Evolutionary conservation across 2,888 invertebrate genomes (phyloP), one percentile per base, ranked within the genome.

Genomic region (Tetragonisca angustula): DNA sequence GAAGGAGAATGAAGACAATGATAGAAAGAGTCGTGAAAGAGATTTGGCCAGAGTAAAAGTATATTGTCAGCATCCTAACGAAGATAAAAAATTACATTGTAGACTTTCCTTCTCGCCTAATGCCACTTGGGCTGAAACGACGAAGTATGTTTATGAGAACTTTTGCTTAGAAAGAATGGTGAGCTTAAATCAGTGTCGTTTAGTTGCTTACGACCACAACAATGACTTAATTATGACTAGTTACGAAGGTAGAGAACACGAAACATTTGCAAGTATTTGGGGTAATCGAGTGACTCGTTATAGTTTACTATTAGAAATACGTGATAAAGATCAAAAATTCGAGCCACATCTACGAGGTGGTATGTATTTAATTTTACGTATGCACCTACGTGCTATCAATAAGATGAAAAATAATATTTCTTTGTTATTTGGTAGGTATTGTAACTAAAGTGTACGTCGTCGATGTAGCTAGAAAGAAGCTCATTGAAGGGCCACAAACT

Each of bases 241-340:
- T 79, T 97, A 96, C 90, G 97, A 97, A 84, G 95, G 95, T 1
- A 94, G 94, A 70, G 96, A 96, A 64, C 94, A 96, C 6, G 95
- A 95, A 68, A 94, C 91, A 88, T 95, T 95, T 82, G 92, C 93
- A 73, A 94, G 64, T 68, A 81, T 92, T 67, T 81, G 74, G 83
- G 52, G 64, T 62, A 27, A 65, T 50, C 67, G 59, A 52, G 76
- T 36, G 94, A 94, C 91, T 43, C 65, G 65, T 4, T 93, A 87
- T 86, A 96, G 96, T 91, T 95, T 97, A 89, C 94, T 97, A 82
- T 93, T 98, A 87, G 97, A 98, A 94, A 96, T 96, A 78, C 95
- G 96, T 67, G 94, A 94, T 11, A 95, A 96, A 86, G 95, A 96
- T 91, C 95, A 95, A 87, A 94, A 95, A 85, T 97, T 97, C 92